A percentile compares a stretch with the other conserved stretches of the same genome.
phyloP scores from a whole-genome alignment of 2,888 invertebrate species.

The Drosophila siamana region DNA sequence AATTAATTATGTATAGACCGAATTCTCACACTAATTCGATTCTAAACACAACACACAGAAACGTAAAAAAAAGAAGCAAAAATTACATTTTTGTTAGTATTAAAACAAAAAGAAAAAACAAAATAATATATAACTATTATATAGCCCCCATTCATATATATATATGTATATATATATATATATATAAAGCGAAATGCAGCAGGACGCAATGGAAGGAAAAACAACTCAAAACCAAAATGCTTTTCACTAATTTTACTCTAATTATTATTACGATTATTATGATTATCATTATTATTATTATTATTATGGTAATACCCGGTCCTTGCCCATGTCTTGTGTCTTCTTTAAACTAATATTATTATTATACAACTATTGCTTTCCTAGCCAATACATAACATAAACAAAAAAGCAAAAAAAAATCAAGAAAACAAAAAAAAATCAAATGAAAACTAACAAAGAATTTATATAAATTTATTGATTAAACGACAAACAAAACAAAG shows the following conservation, averaged over 20 bases:
- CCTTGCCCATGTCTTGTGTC: constrained; percentile 31
- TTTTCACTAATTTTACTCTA: constrained; percentile 65
- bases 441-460: constrained; percentile 60
- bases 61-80: constrained; percentile 18
- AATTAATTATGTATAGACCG: constrained; percentile 22
- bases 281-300: constrained; percentile 28
- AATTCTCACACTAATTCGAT: constrained; percentile 21
- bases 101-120: constrained; percentile 13
- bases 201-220: constrained; percentile 11
- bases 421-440: constrained; percentile 37
- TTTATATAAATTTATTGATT: constrained; percentile 54
- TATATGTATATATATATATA: constrained; percentile 18
- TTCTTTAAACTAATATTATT: constrained; percentile 23
- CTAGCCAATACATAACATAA: constrained; percentile 62
- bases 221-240: constrained; percentile 69
- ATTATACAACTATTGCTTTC: constrained; percentile 43
- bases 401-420: constrained; percentile 36
- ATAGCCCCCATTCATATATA: constrained; percentile 17
- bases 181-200: constrained; percentile 17
- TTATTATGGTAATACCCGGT: constrained; percentile 1
- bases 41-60: constrained; percentile 7
- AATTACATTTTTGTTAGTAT: constrained; percentile 64
- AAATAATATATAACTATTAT: constrained; percentile 18
- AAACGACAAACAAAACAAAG: constrained; percentile 43
- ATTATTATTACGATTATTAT: constrained; percentile 21